phyloP scores from a whole-genome alignment of 2,888 invertebrate species.

The Melanostoma mellinum region DNA sequence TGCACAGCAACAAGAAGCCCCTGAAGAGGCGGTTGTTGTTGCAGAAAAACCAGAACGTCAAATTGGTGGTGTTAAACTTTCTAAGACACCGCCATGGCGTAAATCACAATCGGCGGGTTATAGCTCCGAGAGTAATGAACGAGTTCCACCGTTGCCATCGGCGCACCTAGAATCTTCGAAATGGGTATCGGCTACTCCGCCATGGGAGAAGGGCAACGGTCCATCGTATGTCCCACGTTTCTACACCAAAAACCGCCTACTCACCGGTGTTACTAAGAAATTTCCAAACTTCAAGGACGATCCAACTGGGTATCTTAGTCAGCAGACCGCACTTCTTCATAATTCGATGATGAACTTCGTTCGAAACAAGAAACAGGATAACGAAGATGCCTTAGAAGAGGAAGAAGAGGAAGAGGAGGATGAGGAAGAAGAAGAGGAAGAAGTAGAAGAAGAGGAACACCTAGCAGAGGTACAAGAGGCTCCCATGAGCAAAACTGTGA shows the following conservation, averaged over 20 bases:
- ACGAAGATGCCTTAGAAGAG: background rate
- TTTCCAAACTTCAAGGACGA: slow-evolving; percentile 95
- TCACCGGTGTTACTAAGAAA: slow-evolving; percentile 73
- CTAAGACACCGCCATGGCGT: slow-evolving; percentile 76
- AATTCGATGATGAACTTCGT: slow-evolving; percentile 87
- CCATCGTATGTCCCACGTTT: slow-evolving; percentile 45
- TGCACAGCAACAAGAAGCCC: background rate
- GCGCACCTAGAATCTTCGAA: slow-evolving; percentile 72
- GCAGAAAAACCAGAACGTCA: slow-evolving; percentile 66
- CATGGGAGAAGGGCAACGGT: slow-evolving; percentile 61
- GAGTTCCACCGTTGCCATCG: slow-evolving; percentile 76
- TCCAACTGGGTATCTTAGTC: slow-evolving; percentile 94
- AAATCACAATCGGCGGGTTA: slow-evolving; percentile 69
- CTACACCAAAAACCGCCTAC: slow-evolving; percentile 64
- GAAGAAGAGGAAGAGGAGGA: slow-evolving; percentile 44
- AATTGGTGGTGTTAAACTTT: slow-evolving; percentile 74
- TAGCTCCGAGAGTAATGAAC: slow-evolving; percentile 71
- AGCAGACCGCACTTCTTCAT: slow-evolving; percentile 93
- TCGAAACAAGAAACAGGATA: slow-evolving; percentile 77
- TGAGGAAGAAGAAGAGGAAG: slow-evolving; percentile 33
- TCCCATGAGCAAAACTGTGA: slow-evolving; percentile 63
- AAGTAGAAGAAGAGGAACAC: slow-evolving; percentile 41
- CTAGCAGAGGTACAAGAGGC: slow-evolving; percentile 46
- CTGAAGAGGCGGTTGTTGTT: slow-evolving; percentile 5
- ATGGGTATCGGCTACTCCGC: slow-evolving; percentile 58